Evolutionary conservation across 2,888 invertebrate species (phyloP).

Genomic region (Galerucella calmariensis): DNA sequence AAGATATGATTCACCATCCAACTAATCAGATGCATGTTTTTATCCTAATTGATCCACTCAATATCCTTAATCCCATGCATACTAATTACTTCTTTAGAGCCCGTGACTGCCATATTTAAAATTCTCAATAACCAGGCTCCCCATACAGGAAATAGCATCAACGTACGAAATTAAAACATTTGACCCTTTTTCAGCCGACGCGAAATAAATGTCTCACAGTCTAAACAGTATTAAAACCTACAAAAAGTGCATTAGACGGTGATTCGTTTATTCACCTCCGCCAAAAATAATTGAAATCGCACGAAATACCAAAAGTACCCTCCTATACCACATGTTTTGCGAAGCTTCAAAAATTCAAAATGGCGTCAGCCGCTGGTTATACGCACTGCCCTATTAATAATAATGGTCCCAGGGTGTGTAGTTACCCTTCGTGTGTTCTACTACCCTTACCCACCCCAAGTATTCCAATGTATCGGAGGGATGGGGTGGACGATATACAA

Average conservation of each 20-base stretch:
- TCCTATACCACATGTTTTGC: slow-evolving; percentile 32
- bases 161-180: slow-evolving; percentile 11
- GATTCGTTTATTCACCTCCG: background rate
- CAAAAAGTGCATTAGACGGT: slow-evolving; percentile 11
- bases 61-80: background rate
- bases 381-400: slow-evolving; percentile 37
- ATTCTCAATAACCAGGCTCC: slow-evolving; percentile 1
- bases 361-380: slow-evolving; percentile 33
- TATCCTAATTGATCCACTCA: background rate
- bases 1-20: no score
- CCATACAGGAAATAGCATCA: slow-evolving; percentile 16
- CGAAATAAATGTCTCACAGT: background rate
- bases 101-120: slow-evolving; percentile 12
- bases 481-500: slow-evolving; percentile 42
- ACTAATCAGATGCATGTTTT: background rate
- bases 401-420: slow-evolving; percentile 39
- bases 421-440: slow-evolving; percentile 22
- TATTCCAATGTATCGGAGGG: slow-evolving; percentile 39
- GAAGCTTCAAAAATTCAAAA: slow-evolving; percentile 41
- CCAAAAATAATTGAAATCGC: background rate
- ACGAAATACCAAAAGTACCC: background rate
- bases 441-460: slow-evolving; percentile 41
- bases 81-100: slow-evolving; percentile 10
- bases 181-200: background rate
- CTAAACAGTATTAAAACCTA: background rate